Base-by-base conservation (phyloP, 2,797 vertebrate genomes). In the Thripadectes ignobilis region DNA sequence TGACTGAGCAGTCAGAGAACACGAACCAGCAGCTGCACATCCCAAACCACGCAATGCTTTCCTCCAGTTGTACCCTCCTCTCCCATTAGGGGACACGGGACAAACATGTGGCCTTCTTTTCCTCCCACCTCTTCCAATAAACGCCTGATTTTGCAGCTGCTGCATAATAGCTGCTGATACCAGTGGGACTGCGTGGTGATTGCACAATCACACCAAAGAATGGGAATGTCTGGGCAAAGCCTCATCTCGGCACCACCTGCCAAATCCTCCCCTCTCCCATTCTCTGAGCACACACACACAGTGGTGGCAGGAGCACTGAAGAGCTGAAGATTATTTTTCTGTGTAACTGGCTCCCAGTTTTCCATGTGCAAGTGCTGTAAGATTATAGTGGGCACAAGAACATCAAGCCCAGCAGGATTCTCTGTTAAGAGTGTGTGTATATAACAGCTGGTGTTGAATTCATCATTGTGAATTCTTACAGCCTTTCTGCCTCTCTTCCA, bases 141-240 rank as follows among this genome's bases (percentile, higher is more conserved):
- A 48, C 1, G 30, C 45, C 65, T 58, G 78, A 79, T 92, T 61
- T n/a, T 74, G 68, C 95, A 96, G 94, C 93, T 94, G 94, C 86
- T 72, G 72, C 54, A 85, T 46, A 96, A 95, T 77, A 67, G 68
- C 81, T 87, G 82, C 74, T 80, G 93, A 65, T 94, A 78, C 36
- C 74, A 89, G 26, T 46, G 58, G 61, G 54, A 61, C 48, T 29
- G 49, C 10, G 26, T 51, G 49, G 49, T 16, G 49, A 51, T 51
- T 67, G 52, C 0, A 46, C 65, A 94, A 93, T 72, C 75, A 55
- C n/a, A 30, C 41, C 58, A n/a, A 62, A 94, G 78, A 91, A 83
- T 68, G 61, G 68, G 62, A 80, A 78, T 59, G 69, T 87, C 87
- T 87, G 79, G 92, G 85, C 93, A 85, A 80, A 91, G 43, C 19